A percentile compares a stretch with the other conserved stretches of the same genome.
phyloP scores from a whole-genome alignment of 1,140 invertebrate genomes.

The Atta cephalotes region DNA sequence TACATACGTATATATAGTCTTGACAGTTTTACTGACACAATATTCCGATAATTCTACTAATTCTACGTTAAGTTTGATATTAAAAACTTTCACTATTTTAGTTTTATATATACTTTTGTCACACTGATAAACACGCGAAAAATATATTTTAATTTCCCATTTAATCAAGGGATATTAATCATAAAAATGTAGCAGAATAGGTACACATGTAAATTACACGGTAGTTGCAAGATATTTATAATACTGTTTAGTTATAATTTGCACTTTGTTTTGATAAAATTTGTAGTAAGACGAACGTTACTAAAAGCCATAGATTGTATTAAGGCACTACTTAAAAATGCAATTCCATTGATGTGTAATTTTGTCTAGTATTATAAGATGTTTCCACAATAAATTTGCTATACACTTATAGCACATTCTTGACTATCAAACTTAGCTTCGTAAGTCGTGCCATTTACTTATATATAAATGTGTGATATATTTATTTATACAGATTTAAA shows the following conservation, averaged over 20 bases:
- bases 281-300: constrained; percentile 26
- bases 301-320: constrained; percentile 65
- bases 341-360: constrained; percentile 64
- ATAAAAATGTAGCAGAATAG: constrained; percentile 48
- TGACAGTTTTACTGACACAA: constrained; percentile 28
- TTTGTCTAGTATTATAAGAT: constrained; percentile 49
- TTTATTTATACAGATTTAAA: constrained; percentile 51
- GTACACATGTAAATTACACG: constrained; percentile 36
- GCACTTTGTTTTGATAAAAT: constrained; percentile 52
- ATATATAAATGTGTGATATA: background rate
- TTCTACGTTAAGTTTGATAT: constrained; percentile 40
- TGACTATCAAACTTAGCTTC: constrained; percentile 63
- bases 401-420: constrained; percentile 46
- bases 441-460: constrained; percentile 68
- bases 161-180: constrained; percentile 6
- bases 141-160: constrained; percentile 25
- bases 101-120: constrained; percentile 50
- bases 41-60: constrained; percentile 30
- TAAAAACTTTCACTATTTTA: constrained; percentile 50
- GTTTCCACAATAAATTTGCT: constrained; percentile 58
- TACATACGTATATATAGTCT: constrained; percentile 40
- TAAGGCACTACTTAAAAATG: constrained; percentile 69
- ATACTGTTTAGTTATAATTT: constrained; percentile 56
- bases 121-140: constrained; percentile 7
- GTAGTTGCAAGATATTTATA: constrained; percentile 37